Base-by-base conservation (phyloP, 2,797 vertebrate species). In the Bradypodion ventrale region DNA sequence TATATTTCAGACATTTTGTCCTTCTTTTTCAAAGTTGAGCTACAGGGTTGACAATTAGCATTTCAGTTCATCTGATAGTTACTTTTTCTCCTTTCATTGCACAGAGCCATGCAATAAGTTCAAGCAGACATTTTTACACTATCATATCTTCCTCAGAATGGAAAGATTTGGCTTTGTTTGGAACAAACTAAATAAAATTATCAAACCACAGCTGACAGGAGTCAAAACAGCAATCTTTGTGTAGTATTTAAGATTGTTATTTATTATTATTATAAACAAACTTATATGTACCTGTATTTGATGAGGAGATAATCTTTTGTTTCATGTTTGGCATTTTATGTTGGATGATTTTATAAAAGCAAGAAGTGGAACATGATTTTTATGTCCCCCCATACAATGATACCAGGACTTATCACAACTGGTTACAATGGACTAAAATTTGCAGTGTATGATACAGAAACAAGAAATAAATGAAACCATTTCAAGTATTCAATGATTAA, bases 11-110 rank as follows among this genome's bases (percentile, higher is more conserved):
- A 23, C 80, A 68, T 25, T 88, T 69, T 68, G 5, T 29, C 19
- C 60, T 42, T 46, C 85, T 68, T 69, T 32, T 78, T 2, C 10
- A 70, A 72, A 75, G 89, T 86, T 93, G 89, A 89, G 77, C 93
- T 90, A 89, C 23, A 60, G 75, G 27, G 10, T 76, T 92, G 91
- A 83, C 85, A 87, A 92, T 92, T 91, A 86, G 52, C 79, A 62
- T 82, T 5, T 2, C 16, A 19, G 62, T 78, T 86, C 78, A 32
- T 81, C 86, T 70, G 29, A 44, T 80, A 80, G 76, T 35, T 62
- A 75, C 75, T 83, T 81, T 83, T 63, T 63, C 82, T 84, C n/a
- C 16, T 56, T 74, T 68, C 75, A 66, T 81, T 49, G 75, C 78
- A 89, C 70, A 81, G 69, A 68, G n/a, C 63, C 60, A 85, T 23